phyloP scores from a whole-genome alignment of 2,888 invertebrate genomes.

The Hermaeophaga mercurialis region DNA sequence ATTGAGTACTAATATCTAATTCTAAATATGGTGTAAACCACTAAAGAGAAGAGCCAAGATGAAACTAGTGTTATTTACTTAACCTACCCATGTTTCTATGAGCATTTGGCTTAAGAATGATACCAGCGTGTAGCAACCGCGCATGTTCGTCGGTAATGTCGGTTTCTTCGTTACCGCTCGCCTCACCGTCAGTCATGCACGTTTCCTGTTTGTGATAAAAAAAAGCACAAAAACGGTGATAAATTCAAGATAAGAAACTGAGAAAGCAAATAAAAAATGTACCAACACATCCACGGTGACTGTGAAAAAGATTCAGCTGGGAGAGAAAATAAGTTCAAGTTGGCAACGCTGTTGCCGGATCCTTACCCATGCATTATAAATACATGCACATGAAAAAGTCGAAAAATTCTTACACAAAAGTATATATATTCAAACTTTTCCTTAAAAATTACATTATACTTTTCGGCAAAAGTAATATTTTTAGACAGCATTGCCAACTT shows the following conservation, averaged over 20 bases:
- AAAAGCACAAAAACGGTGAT: conserved; percentile 33
- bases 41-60: conserved; percentile 7
- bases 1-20: background rate
- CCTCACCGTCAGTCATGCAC: conserved; percentile 64
- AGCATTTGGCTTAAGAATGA: conserved; percentile 55
- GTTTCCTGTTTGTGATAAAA: conserved; percentile 56
- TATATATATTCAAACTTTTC: no score
- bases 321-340: background rate
- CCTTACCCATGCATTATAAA: no score
- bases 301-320: background rate
- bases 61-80: conserved; percentile 21
- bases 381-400: no score
- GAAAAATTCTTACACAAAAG: no score
- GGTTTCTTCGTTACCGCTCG: conserved; percentile 65
- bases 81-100: conserved; percentile 55
- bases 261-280: conserved; percentile 26
- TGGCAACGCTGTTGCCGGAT: conserved; percentile 2
- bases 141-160: conserved; percentile 77
- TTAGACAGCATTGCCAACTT: conserved; percentile 15
- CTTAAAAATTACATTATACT: no score
- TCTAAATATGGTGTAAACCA: no score
- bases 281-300: conserved; percentile 16
- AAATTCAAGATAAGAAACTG: conserved; percentile 20
- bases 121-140: conserved; percentile 64
- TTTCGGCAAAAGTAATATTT: background rate